These are phyloP conservation scores for Lordiphosa fenestrarum DNA, from an alignment of 2,888 invertebrate genomes.

Conservation along the genomic window DNA sequence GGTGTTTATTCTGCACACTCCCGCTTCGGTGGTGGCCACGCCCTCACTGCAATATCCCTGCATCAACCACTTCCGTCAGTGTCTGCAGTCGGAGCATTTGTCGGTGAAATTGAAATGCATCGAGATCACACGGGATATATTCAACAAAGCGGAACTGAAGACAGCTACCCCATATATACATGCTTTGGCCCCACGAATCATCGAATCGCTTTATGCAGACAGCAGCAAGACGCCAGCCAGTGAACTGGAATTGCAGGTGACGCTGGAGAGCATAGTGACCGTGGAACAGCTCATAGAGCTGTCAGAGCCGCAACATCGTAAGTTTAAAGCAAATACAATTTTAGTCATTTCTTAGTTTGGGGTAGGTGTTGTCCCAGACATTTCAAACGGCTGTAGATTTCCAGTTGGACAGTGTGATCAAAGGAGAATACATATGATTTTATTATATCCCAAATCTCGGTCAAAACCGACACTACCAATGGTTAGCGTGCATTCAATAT, in stretches of 20 bases:
- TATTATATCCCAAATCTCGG: no score
- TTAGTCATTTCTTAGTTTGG: neutral
- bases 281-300: constrained; percentile 88
- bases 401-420: no score
- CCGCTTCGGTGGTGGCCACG: constrained; percentile 87
- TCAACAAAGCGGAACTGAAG: constrained; percentile 85
- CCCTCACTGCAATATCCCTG: constrained; percentile 94
- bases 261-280: constrained; percentile 87
- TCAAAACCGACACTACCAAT: no score
- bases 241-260: constrained; percentile 86
- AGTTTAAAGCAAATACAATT: constrained; percentile 79
- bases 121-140: constrained; percentile 89
- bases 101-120: constrained; percentile 89
- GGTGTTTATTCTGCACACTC: constrained; percentile 92
- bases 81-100: constrained; percentile 85
- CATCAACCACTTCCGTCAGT: constrained; percentile 94
- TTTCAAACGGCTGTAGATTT: no score
- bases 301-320: constrained; percentile 89
- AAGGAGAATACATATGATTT: no score
- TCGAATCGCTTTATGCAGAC: constrained; percentile 87
- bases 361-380: neutral
- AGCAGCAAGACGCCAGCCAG: constrained; percentile 83
- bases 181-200: constrained; percentile 88
- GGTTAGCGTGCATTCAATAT: no score
- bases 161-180: constrained; percentile 91